These are phyloP conservation scores for Latrodectus elegans DNA, from an alignment of 2,888 invertebrate species.

Conservation along the genomic window DNA sequence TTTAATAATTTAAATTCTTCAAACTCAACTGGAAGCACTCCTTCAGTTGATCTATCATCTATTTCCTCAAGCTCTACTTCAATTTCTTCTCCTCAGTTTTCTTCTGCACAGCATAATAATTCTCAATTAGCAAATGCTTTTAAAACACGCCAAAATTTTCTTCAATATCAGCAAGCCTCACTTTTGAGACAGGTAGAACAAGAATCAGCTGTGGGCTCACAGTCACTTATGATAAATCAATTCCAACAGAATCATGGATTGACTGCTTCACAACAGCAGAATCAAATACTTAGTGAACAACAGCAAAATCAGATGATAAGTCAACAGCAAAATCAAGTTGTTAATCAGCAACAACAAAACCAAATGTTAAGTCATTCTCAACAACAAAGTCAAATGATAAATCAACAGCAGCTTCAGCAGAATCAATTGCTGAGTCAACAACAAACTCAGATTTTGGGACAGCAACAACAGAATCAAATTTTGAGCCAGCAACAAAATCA, in stretches of 20 bases:
- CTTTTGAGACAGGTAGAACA: conserved; percentile 39
- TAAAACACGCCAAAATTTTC: conserved; percentile 45
- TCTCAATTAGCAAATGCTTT: conserved; percentile 41
- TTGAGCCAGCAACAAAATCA: conserved; percentile 62
- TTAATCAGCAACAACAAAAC: not conserved
- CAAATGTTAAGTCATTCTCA: not conserved
- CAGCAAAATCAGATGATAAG: not conserved
- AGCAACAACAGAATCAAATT: conserved; percentile 65
- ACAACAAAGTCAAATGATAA: conserved; percentile 13
- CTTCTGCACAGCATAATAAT: conserved; percentile 37
- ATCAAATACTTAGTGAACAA: not conserved
- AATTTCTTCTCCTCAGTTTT: conserved; percentile 72
- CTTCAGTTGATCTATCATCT: conserved; percentile 74
- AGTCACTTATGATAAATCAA: conserved; percentile 4
- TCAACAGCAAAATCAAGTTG: not conserved
- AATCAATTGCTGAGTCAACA: conserved; percentile 28
- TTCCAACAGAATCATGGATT: too few species aligned
- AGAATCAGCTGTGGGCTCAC: conserved; percentile 25
- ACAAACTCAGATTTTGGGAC: not conserved
- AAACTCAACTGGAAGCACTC: conserved; percentile 72
- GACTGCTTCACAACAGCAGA: not conserved
- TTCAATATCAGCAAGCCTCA: conserved; percentile 38
- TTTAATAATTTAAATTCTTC: conserved; percentile 41
- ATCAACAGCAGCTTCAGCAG: conserved; percentile 12
- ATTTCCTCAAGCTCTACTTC: conserved; percentile 72